Evolutionary conservation across 2,797 vertebrate species (phyloP), one percentile per base, ranked within the genome.

Genomic region (Nothura maculosa): DNA sequence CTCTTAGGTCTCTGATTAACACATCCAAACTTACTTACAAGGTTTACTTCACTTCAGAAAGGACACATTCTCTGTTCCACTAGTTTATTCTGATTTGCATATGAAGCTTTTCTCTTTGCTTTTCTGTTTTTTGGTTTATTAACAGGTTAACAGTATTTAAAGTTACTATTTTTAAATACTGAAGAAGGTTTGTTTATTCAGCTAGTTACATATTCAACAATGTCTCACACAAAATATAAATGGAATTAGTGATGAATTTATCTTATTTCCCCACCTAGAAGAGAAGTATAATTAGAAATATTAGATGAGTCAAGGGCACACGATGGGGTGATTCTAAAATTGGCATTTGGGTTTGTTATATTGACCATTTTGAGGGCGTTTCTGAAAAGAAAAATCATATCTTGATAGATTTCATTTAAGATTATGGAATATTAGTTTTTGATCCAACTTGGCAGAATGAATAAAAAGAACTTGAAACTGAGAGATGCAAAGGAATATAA

Each of bases 371-470:
- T 25, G 45, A 87, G 36, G 38, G 61, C 42, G 68, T 83, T 73
- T 85, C 34, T 64, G 36, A 74, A 73, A 89, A 80, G 25, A 83
- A 32, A 69, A 55, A 92, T 93, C 58, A 10, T 85, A 24, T 78
- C 66, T 92, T 91, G 69, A 78, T 3, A 54, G 61, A 58, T 48
- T 95, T 91, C 61, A 93, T 68, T 89, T 89, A 95, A 95, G 50
- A 89, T 92, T 93, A 93, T 93, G 93, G 90, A 50, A 89, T 45
- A 83, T 45, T 91, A 95, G 91, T 77, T 93, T 93, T 87, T 64
- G 70, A 83, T 72, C 48, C 69, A 93, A 57, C 73, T 85, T 94
- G 87, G 48, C 76, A 93, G 76, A 89, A 85, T 52, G 93, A 91
- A 67, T 77, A 52, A 91, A 74, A 89, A 80, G 24, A 87, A 70